Conservation (phyloP, 2,888 invertebrate genomes). For the Atethmia centrago region DNA sequence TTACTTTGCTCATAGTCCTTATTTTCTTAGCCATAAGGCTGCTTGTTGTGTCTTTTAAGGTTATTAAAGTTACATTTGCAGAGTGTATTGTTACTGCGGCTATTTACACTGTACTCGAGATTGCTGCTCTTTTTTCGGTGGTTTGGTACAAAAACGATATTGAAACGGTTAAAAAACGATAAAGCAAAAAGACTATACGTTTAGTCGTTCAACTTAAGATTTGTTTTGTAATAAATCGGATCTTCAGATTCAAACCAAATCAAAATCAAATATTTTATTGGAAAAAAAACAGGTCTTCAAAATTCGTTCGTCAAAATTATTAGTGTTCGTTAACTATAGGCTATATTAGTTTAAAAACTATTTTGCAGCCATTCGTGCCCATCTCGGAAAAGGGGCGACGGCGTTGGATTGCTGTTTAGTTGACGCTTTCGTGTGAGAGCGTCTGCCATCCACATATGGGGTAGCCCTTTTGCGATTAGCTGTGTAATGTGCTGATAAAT, state of each 20-base stretch:
- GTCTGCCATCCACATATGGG: background rate
- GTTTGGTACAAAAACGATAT: slow-evolving; percentile 45
- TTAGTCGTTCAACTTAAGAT: background rate
- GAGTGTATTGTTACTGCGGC: slow-evolving; percentile 69
- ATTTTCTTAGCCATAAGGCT: slow-evolving; percentile 26
- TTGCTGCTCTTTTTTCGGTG: slow-evolving; percentile 62
- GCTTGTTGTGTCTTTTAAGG: slow-evolving; percentile 39
- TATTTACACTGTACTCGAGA: slow-evolving; percentile 69
- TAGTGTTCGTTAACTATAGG: no score
- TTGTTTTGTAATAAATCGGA: background rate
- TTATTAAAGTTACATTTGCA: slow-evolving; percentile 65
- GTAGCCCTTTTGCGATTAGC: no score
- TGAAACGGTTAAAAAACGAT: slow-evolving; percentile 37
- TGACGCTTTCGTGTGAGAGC: background rate
- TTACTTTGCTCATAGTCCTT: slow-evolving; percentile 35
- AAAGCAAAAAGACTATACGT: background rate
- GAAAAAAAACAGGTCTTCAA: no score
- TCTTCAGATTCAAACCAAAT: background rate
- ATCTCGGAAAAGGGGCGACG: background rate
- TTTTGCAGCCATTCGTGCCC: no score
- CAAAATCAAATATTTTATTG: background rate
- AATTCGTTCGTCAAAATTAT: background rate
- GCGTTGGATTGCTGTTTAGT: background rate
- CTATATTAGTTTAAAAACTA: background rate
- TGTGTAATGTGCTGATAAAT: background rate